Conservation (phyloP, 2,888 invertebrate species). For the Himalopsyche japonica region DNA sequence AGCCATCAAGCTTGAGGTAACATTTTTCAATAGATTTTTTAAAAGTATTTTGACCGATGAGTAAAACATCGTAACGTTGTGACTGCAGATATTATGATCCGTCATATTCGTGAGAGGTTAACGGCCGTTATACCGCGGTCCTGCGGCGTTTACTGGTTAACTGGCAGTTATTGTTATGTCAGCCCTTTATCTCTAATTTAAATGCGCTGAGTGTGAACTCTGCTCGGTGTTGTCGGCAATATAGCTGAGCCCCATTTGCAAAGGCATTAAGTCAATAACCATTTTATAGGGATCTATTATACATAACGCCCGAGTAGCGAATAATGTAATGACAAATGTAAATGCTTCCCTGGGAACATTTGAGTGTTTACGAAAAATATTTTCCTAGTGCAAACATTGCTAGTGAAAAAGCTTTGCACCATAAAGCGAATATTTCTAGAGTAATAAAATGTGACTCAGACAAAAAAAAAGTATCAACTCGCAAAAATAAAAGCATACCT, state of each 20-base stretch:
- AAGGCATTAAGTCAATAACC: neutral
- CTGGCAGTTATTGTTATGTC: conserved; percentile 6
- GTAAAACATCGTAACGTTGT: too few species aligned
- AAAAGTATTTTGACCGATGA: too few species aligned
- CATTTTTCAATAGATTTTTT: too few species aligned
- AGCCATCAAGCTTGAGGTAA: too few species aligned
- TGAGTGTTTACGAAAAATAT: neutral
- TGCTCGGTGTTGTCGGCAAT: neutral
- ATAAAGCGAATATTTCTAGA: neutral
- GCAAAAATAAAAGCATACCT: too few species aligned
- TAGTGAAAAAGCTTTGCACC: neutral
- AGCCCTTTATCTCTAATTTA: conserved; percentile 1
- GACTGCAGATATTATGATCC: neutral
- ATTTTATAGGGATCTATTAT: neutral
- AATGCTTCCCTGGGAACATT: neutral
- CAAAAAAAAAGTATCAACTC: too few species aligned
- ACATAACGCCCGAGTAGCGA: neutral
- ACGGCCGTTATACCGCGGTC: conserved; percentile 9
- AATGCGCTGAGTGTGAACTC: conserved; percentile 8
- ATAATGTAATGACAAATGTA: neutral
- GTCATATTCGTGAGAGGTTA: conserved; percentile 7
- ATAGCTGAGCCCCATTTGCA: neutral
- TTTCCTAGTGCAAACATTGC: neutral
- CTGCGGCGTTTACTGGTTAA: neutral
- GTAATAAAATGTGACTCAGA: too few species aligned